Evolutionary conservation across 2,113 vertebrate species (phyloP).

Genomic region (Dolichotis patagonum): DNA sequence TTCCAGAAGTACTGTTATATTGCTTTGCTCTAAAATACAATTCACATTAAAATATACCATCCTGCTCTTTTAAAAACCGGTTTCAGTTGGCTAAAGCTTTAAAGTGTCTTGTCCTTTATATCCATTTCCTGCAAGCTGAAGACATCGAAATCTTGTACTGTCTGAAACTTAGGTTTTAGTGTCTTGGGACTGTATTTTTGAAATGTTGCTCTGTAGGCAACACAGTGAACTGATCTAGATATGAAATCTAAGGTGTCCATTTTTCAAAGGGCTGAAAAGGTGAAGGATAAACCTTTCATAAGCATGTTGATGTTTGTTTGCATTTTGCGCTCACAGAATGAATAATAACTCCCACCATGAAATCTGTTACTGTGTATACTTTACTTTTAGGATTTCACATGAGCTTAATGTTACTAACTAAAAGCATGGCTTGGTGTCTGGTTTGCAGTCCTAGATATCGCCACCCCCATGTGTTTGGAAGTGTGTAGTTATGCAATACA

Average conservation of each 20-base stretch:
- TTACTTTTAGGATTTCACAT: neutral
- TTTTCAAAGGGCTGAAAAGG: neutral
- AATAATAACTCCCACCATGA: neutral
- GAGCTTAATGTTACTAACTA: neutral
- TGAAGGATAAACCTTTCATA: neutral
- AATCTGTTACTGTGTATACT: neutral
- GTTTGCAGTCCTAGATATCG: neutral
- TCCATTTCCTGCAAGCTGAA: neutral
- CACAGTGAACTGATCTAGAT: neutral
- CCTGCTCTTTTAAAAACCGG: neutral
- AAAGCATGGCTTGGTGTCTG: neutral
- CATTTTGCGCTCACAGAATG: neutral
- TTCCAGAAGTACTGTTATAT: constrained; percentile 62
- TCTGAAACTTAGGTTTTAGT: neutral
- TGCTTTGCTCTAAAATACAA: constrained; percentile 65
- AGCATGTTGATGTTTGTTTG: neutral
- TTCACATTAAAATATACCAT: constrained; percentile 35
- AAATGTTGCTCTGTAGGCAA: constrained; percentile 33
- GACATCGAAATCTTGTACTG: neutral
- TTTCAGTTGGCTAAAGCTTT: constrained; percentile 47
- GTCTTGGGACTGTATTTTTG: neutral
- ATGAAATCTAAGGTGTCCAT: neutral
- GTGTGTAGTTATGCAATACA: neutral
- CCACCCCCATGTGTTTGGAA: neutral
- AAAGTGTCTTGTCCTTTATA: neutral